Evolutionary conservation across 2,888 invertebrate genomes (phyloP), one percentile per base, ranked within the genome.

Genomic region (Quadriops clusia): DNA sequence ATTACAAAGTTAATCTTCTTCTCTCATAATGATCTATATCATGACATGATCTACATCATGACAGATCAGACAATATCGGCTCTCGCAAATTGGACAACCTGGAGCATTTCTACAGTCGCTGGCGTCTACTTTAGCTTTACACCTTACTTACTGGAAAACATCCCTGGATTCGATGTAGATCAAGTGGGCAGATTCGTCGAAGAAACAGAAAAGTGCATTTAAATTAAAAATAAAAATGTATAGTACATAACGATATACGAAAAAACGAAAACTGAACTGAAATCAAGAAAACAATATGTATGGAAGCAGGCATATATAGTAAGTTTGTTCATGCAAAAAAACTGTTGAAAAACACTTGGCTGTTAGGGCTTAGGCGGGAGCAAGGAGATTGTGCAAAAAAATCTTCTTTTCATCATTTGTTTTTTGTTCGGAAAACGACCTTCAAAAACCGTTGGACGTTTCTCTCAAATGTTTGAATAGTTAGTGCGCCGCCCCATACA

Each of bases 401-500:
- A 17, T 28, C 12, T 24, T 29, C 24, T 34, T 31, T 34, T 28
- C 22, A 27, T 34, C 17, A 21, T 20, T n/a, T 22, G 25, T 35
- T 26, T 64, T 64, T 56, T 61, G 60, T 58, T 58, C 56, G 64
- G 63, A 63, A 71, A 76, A 77, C 76, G 76, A 77, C 76, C 74
- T 71, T 75, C 75, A 77, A 67, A 68, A 68, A 65, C 65, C 66
- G 66, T 61, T 67, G 68, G 67, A 65, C 67, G 67, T 68, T 61
- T 54, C 45, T 43, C 35, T 43, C 38, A 32, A 47, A 13, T 15
- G 41, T 49, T 42, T 50, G 46, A 50, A 45, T 47, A 54, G 51
- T 55, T 69, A 71, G 74, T 76, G 77, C 78, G 77, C 72, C 72
- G 78, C 79, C 80, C 80, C 80, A 79, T 78, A 77, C 80, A 81